Conservation (phyloP, 2,888 invertebrate genomes). For the Campaea margaritaria region DNA sequence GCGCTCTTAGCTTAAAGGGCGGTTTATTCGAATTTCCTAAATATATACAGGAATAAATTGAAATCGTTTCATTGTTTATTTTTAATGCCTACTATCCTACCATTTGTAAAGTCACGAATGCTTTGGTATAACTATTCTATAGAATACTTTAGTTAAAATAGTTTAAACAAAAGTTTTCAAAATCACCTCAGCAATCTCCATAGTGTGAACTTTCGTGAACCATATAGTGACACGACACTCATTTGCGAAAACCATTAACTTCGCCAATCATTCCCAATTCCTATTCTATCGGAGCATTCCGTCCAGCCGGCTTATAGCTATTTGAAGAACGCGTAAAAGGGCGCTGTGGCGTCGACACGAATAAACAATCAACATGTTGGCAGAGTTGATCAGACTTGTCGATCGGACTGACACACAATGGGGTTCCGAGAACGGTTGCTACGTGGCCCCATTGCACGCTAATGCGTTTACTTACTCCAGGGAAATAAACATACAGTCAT, state of each 20-base stretch:
- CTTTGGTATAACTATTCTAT: too few species aligned
- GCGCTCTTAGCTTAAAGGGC: background rate
- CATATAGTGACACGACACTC: too few species aligned
- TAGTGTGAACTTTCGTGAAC: too few species aligned
- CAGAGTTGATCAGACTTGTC: constrained; percentile 53
- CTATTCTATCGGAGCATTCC: constrained; percentile 4
- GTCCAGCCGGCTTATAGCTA: constrained; percentile 28
- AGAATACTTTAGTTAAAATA: too few species aligned
- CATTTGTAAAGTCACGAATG: too few species aligned
- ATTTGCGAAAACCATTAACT: constrained; percentile 3
- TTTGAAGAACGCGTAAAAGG: constrained; percentile 42
- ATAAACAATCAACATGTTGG: constrained; percentile 60
- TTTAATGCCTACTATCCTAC: too few species aligned
- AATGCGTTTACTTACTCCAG: constrained; percentile 60
- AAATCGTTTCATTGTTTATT: too few species aligned
- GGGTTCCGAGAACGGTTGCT: constrained; percentile 58
- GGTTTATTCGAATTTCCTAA: too few species aligned
- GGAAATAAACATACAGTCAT: constrained; percentile 30
- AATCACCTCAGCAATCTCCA: too few species aligned
- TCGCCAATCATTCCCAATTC: constrained; percentile 4
- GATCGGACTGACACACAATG: constrained; percentile 61
- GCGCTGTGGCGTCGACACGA: constrained; percentile 30
- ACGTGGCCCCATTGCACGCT: constrained; percentile 63
- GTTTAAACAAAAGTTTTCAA: too few species aligned
- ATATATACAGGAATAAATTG: too few species aligned